Base-by-base conservation (phyloP, 2,888 invertebrate genomes). In the Philereme transversata region DNA sequence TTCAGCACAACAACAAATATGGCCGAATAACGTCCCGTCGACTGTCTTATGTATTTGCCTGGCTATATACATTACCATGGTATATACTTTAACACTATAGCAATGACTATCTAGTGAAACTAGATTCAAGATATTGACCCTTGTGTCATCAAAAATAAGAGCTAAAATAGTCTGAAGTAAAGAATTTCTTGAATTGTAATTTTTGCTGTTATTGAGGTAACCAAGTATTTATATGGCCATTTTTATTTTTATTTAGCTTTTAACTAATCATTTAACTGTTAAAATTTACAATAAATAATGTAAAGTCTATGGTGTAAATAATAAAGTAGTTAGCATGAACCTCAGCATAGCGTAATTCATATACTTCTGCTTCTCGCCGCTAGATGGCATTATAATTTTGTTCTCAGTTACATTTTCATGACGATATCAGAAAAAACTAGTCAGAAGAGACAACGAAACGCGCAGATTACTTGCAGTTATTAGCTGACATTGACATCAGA, bases 1-100 rank as follows among this genome's bases (percentile, higher is more conserved):
- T 84, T 92, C 93, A 94, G 94, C 94, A 95, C 94, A 95, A 95
- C 94, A 95, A 95, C 95, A 95, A 95, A 95, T 95, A 95, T 95
- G 95, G 95, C 95, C 94, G 94, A 84, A 75, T 80, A 73, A 74
- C 47, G 69, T 64, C 66, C 67, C 62, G 67, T 69, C 64, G 73
- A 70, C 70, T 71, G 67, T 67, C 55, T n/a, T 49, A 40, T 56
- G 5, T 43, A 41, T 9, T 35, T 49, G 11, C 35, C n/a, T 54
- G 11, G 34, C n/a, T 59, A 44, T 50, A 8, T 50, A 51, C 43
- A n/a, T 22, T 3, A 41, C 46, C 51, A 41, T 41, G 43, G 2
- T 53, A 53, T 51, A 47, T 58, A 57, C 45, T 60, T 22, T 54
- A 22, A 1, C 22, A 22, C 22, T 22, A 35, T 50, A 55, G 22